A percentile compares a stretch with the other conserved stretches of the same genome.
phyloP scores from a whole-genome alignment of 2,888 invertebrate species.

The Aproaerema taeniolella region DNA sequence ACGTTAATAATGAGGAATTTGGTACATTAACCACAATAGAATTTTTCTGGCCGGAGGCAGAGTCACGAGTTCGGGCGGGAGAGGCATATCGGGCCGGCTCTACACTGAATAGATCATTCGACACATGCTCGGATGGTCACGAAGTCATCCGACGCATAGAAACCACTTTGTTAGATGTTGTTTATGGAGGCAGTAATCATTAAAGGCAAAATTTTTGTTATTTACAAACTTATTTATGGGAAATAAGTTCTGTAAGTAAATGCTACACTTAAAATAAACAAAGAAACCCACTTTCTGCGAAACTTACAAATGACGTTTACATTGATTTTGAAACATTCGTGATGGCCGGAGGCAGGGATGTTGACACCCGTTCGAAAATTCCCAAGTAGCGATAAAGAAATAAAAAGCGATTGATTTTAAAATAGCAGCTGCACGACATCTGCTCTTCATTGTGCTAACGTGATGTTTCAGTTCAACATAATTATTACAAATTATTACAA shows the following conservation, averaged over 20 bases:
- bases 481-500: slow-evolving; percentile 14
- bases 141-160: slow-evolving; percentile 42
- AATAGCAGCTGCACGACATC: slow-evolving; percentile 31
- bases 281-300: too few relatives aligned
- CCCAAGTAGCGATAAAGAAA: slow-evolving; percentile 6
- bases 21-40: slow-evolving; percentile 73
- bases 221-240: too few relatives aligned
- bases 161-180: slow-evolving; percentile 20
- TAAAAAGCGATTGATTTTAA: slow-evolving; percentile 18
- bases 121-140: slow-evolving; percentile 46
- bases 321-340: too few relatives aligned
- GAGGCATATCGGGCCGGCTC: slow-evolving; percentile 42
- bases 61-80: slow-evolving; percentile 45
- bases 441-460: slow-evolving; percentile 23
- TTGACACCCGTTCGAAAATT: slow-evolving; percentile 2
- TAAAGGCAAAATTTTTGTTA: too few relatives aligned
- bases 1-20: slow-evolving; percentile 68
- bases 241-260: too few relatives aligned
- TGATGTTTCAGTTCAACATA: slow-evolving; percentile 14
- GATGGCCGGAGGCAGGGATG: too few relatives aligned
- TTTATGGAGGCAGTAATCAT: slow-evolving; percentile 7
- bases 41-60: slow-evolving; percentile 66
- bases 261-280: too few relatives aligned
- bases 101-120: slow-evolving; percentile 43
- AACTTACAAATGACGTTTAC: too few relatives aligned